A percentile compares a stretch with the other conserved stretches of the same genome.
These are phyloP conservation scores for Anas capensis DNA, from an alignment of 2,797 vertebrate genomes.

Conservation along the genomic window DNA sequence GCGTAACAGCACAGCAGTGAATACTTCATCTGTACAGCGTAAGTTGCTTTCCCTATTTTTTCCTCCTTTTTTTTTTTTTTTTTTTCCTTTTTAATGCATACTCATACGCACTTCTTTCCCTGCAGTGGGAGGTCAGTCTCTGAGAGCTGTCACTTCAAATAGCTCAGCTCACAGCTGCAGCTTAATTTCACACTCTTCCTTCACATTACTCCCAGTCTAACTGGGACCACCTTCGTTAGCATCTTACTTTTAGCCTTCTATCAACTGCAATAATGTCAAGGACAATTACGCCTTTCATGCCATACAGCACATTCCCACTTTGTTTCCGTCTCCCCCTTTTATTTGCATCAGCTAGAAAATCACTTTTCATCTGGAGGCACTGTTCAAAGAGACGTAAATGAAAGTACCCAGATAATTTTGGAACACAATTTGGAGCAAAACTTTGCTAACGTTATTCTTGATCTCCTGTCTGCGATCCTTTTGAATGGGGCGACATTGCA, in stretches of 20 bases:
- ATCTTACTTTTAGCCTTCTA: background rate
- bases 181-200: background rate
- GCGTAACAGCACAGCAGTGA: accelerated
- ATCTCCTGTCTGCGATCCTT: background rate
- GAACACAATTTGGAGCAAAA: background rate
- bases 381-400: background rate
- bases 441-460: background rate
- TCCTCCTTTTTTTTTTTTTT: background rate
- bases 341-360: background rate
- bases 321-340: background rate
- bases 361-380: background rate
- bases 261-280: background rate
- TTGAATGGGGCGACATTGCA: background rate
- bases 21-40: background rate
- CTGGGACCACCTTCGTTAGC: background rate
- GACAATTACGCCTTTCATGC: background rate
- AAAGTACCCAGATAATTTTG: background rate
- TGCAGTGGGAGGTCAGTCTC: background rate
- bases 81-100: background rate
- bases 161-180: background rate
- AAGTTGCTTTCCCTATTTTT: background rate
- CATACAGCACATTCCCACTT: background rate
- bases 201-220: background rate
- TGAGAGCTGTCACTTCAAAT: background rate
- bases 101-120: background rate